These are phyloP conservation scores for Mycetomoellerius zeteki DNA, from an alignment of 1,140 invertebrate species.

Conservation along the genomic window DNA sequence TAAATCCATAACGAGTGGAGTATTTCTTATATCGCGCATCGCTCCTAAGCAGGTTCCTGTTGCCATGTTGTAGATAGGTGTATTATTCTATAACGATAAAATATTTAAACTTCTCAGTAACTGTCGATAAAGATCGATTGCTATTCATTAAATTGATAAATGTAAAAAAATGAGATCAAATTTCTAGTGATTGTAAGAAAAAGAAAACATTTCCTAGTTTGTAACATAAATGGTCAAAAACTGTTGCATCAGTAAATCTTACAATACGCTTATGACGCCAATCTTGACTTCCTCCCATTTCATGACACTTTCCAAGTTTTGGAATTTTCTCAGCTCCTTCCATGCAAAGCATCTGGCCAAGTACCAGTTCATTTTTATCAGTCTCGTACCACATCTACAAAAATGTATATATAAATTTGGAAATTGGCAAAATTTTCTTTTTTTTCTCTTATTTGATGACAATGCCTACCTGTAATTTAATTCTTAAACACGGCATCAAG, in stretches of 20 bases:
- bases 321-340: constrained; percentile 91
- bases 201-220: constrained; percentile 17
- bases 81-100: constrained; percentile 88
- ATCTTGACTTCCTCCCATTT: constrained; percentile 95
- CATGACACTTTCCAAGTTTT: constrained; percentile 95
- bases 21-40: constrained; percentile 85
- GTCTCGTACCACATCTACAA: constrained; percentile 95
- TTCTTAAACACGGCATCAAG: constrained; percentile 90
- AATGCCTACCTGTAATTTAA: constrained; percentile 90
- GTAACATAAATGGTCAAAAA: constrained; percentile 14
- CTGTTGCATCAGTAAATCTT: constrained; percentile 70
- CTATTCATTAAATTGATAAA: neutral
- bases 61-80: constrained; percentile 95
- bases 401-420: neutral
- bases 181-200: neutral
- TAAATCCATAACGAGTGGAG: constrained; percentile 90
- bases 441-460: constrained; percentile 29
- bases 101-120: neutral
- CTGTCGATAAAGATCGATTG: neutral
- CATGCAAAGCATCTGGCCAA: constrained; percentile 94
- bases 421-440: constrained; percentile 5
- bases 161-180: neutral
- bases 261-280: constrained; percentile 93
- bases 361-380: constrained; percentile 93
- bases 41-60: constrained; percentile 94